These are phyloP conservation scores for Pecten maximus DNA, from an alignment of 2,888 invertebrate genomes.

Conservation along the genomic window DNA sequence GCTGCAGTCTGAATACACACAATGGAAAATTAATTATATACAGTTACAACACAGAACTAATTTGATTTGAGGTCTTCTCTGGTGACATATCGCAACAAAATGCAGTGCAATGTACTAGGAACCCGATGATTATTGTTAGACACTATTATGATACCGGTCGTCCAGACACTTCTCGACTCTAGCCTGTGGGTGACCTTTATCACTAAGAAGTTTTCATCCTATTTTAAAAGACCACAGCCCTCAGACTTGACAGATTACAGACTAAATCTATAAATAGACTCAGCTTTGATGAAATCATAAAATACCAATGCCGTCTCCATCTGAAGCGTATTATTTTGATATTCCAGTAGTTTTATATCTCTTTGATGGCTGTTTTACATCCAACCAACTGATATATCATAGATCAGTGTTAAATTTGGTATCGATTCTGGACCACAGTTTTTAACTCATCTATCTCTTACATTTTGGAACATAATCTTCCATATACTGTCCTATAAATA, in stretches of 20 bases:
- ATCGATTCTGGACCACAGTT: neutral
- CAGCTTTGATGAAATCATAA: neutral
- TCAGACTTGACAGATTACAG: slow-evolving; percentile 3
- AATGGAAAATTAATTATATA: no score
- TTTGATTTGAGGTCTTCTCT: neutral
- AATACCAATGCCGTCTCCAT: neutral
- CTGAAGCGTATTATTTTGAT: neutral
- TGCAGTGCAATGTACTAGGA: neutral
- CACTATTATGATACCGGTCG: neutral
- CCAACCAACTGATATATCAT: neutral
- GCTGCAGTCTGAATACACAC: no score
- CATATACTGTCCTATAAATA: no score
- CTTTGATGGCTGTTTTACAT: neutral
- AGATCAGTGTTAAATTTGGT: neutral
- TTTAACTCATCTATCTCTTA: neutral
- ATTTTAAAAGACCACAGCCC: neutral
- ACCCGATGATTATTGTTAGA: neutral
- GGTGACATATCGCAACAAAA: neutral
- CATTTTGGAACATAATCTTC: neutral
- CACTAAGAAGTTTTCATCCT: neutral
- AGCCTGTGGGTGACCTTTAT: neutral
- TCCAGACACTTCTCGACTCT: neutral
- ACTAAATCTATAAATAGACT: slow-evolving; percentile 13
- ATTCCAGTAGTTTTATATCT: neutral
- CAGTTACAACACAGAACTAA: no score